A percentile compares a stretch with the other conserved stretches of the same genome.
phyloP scores from a whole-genome alignment of 1,140 invertebrate genomes.

The Pteromalus puparum region DNA sequence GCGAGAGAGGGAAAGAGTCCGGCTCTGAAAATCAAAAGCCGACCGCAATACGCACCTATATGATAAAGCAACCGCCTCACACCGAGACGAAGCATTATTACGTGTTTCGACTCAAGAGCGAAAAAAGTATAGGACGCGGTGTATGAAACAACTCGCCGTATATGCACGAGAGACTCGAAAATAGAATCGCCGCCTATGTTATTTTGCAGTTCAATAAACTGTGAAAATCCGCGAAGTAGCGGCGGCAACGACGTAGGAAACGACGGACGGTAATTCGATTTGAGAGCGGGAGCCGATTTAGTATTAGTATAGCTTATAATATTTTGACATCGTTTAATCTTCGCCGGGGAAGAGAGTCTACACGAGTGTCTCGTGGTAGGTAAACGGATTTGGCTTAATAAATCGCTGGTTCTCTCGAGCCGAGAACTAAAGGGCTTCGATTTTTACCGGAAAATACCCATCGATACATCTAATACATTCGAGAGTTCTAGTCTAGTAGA shows the following conservation, averaged over 20 bases:
- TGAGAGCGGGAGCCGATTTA: no score
- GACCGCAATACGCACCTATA: neutral
- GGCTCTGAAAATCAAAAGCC: constrained; percentile 9
- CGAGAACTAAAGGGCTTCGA: neutral
- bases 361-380: neutral
- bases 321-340: neutral
- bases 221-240: neutral
- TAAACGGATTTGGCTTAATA: neutral
- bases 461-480: no score
- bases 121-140: no score
- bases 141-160: no score
- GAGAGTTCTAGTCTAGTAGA: no score
- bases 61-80: neutral
- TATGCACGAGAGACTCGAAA: no score
- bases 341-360: neutral
- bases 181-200: neutral
- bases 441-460: no score
- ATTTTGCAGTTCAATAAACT: constrained; percentile 4
- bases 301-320: neutral
- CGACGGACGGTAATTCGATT: neutral
- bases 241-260: neutral
- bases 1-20: neutral
- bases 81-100: no score
- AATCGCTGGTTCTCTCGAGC: neutral
- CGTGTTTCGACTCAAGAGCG: no score